These are phyloP conservation scores for Esperia sulphurella DNA, from an alignment of 2,888 invertebrate species.

Conservation along the genomic window DNA sequence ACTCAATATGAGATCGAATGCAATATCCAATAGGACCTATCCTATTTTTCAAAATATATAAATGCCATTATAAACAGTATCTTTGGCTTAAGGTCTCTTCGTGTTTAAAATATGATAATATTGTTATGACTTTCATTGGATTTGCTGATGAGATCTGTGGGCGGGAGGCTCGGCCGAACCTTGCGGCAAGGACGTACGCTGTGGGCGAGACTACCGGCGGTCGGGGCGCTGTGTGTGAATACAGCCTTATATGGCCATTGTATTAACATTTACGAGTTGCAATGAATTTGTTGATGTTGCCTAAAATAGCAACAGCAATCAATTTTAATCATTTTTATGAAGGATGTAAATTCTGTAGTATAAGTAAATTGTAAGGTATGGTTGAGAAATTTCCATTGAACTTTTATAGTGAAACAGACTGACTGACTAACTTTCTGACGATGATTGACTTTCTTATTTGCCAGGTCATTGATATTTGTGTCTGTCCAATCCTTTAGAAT, in stretches of 20 bases:
- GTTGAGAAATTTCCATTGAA: neutral
- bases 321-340: slow-evolving; percentile 2
- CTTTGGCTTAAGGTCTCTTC: slow-evolving; percentile 1
- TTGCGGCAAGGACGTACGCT: slow-evolving; percentile 66
- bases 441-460: too few species aligned
- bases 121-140: neutral
- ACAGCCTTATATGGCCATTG: slow-evolving; percentile 54
- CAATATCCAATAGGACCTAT: too few species aligned
- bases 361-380: neutral
- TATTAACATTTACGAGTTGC: slow-evolving; percentile 8
- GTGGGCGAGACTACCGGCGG: slow-evolving; percentile 62
- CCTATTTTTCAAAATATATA: too few species aligned
- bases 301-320: slow-evolving; percentile 20
- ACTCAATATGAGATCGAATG: too few species aligned
- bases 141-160: slow-evolving; percentile 24
- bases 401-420: too few species aligned
- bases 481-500: too few species aligned
- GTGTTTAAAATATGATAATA: neutral
- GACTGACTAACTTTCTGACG: too few species aligned
- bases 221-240: slow-evolving; percentile 38
- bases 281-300: slow-evolving; percentile 16
- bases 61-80: neutral
- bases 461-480: too few species aligned
- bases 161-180: slow-evolving; percentile 67
- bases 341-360: too few species aligned